phyloP scores from a whole-genome alignment of 35 echinoderm and acorn worm species.

The Anneissia japonica region DNA sequence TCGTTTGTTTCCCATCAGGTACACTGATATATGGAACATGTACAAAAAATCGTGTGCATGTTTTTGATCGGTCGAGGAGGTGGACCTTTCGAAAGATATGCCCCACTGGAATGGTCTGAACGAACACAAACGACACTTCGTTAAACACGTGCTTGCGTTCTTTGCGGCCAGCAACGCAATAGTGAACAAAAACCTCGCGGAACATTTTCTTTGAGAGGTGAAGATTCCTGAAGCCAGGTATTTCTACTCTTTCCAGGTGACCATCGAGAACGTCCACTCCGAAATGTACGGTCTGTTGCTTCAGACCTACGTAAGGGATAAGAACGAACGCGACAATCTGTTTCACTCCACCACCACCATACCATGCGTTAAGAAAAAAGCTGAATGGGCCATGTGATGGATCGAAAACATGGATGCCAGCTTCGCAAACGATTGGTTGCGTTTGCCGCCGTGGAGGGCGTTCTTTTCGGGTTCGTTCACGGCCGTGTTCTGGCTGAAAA shows the following conservation, averaged over 20 bases:
- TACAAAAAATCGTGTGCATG: constrained; percentile 91
- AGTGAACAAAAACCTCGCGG: constrained; percentile 83
- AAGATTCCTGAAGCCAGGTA: constrained; percentile 80
- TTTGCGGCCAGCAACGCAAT: constrained; percentile 91
- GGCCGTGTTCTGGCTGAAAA: constrained; percentile 90
- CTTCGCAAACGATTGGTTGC: constrained; percentile 39
- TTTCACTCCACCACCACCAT: constrained; percentile 59
- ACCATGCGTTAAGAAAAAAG: constrained; percentile 89
- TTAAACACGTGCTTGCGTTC: constrained; percentile 78
- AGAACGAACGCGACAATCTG: constrained; percentile 47
- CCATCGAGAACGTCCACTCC: constrained; percentile 95
- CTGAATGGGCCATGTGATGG: constrained; percentile 89
- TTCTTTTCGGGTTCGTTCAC: constrained; percentile 96
- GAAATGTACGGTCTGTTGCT: constrained; percentile 94
- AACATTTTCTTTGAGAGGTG: constrained; percentile 76
- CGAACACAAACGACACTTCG: constrained; percentile 58
- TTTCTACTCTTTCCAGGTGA: constrained; percentile 93
- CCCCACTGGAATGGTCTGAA: constrained; percentile 60
- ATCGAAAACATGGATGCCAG: constrained; percentile 35
- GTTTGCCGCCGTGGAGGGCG: constrained; percentile 74
- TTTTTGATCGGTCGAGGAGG: constrained; percentile 89
- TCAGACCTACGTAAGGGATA: constrained; percentile 70
- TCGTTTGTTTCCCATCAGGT: constrained; percentile 81
- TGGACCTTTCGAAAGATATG: constrained; percentile 69
- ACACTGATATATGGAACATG: constrained; percentile 71